Evolutionary conservation across 2,888 invertebrate genomes (phyloP), one percentile per base, ranked within the genome.

Genomic region (Stenurella melanura): DNA sequence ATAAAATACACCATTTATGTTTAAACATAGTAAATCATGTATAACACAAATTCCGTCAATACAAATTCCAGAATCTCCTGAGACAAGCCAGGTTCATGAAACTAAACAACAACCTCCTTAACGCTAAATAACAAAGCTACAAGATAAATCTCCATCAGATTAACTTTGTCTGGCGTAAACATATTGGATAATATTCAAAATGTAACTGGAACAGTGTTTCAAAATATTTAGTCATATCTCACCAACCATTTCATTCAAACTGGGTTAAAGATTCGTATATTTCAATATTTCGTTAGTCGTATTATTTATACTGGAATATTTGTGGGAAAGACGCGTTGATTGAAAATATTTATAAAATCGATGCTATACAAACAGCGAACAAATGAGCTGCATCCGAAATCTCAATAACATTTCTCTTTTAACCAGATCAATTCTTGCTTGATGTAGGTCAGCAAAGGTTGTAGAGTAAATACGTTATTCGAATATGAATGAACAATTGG

Each of bases 251-350:
- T 67, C 15, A 4, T n/a, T 67, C 12, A 68, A 77, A 74, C 30
- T 77, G 73, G 77, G 77, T 77, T 77, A 74, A 72, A 57, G 63
- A 54, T 57, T 72, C 61, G 17, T 30, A 77, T 69, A 77, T 74
- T 68, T 72, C 63, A 74, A 74, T 69, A 77, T 74, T 68, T 72
- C 63, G 72, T 67, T 54, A 50, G n/a, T 26, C 63, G 26, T 67
- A 64, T 60, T 74, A 67, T 77, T 77, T 72, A 68, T 63, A 68
- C 73, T 69, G 61, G 38, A 56, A 17, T 63, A 10, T 60, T 34
- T 38, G 12, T 15, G 18, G n/a, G 54, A 67, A 56, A 67, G 15
- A 26, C n/a, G n/a, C 17, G 26, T 67, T 67, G 64, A 66, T 38
- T 17, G 17, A 18, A 54, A 26, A 67, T 21, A 26, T 54, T 54